Base-by-base conservation (phyloP, 2,888 invertebrate species). In the Sepiola atlantica region DNA sequence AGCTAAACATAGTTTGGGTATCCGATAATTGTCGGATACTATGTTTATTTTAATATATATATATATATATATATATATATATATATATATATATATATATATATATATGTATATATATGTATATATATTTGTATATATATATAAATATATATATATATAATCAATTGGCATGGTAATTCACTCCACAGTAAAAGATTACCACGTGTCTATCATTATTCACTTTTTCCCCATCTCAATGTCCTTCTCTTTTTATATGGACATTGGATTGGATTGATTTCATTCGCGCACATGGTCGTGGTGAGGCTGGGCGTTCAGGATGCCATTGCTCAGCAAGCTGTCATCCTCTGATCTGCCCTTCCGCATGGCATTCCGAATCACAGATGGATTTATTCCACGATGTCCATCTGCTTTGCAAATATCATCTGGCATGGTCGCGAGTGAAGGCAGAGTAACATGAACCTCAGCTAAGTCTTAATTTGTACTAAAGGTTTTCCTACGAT, bases 251-350 rank as follows among this genome's bases (percentile, higher is more conserved):
- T 77, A 77, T 32, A 77, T 77, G 16, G 77, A 77, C n/a, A 77
- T 77, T 77, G n/a, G 77, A 77, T 77, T 77, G 12, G n/a, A 77
- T 77, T 77, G 77, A n/a, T n/a, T 77, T 77, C 77, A 77, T 77
- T 14, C 16, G 45, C 45, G 2, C 45, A 45, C n/a, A n/a, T n/a
- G 77, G n/a, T 16, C 16, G 77, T 45, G 45, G n/a, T n/a, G 16
- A n/a, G 77, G 14, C n/a, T n/a, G 2, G 77, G 24, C 24, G 57
- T 20, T 0, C 4, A 6, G 12, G 28, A 24, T 28, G 28, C 28
- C 77, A 8, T 28, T 77, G 24, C 28, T 28, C 77, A 18, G 16
- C 77, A 3, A 77, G n/a, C 77, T 77, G 77, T 77, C 77, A 77
- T 77, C n/a, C n/a, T 16, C n/a, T 77, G 77, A 77, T n/a, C 4